Conservation (phyloP, 30 jellyfish, hydroid and myxozoan genomes). For the Sanderia malayensis region DNA sequence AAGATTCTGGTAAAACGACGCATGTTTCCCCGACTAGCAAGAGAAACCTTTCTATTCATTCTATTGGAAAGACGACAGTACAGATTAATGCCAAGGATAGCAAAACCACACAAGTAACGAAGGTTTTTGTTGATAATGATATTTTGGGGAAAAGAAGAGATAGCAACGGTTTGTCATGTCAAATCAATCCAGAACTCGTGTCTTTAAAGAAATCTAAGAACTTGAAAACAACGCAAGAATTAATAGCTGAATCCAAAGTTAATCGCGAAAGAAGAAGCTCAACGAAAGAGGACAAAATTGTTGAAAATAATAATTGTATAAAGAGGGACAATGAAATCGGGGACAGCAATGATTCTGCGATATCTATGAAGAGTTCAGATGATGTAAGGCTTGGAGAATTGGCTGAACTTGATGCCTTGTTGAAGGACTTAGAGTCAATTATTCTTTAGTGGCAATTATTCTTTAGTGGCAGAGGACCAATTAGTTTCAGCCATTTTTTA, state of each 20-base stretch:
- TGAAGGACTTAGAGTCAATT: constrained; percentile 39
- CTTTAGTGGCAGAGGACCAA: too few species aligned
- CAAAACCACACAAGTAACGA: too few species aligned
- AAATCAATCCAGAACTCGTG: constrained; percentile 14
- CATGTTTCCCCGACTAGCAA: too few species aligned
- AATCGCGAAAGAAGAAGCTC: background rate
- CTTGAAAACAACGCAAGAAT: constrained; percentile 41
- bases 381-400: constrained; percentile 13
- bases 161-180: background rate
- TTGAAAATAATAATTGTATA: background rate
- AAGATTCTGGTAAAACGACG: too few species aligned
- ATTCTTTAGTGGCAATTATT: too few species aligned
- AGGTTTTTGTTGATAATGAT: background rate
- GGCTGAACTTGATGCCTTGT: constrained; percentile 43
- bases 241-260: constrained; percentile 20
- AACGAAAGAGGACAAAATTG: background rate
- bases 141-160: background rate
- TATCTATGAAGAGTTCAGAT: background rate
- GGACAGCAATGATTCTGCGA: background rate
- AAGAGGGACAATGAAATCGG: background rate
- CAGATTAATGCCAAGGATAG: too few species aligned
- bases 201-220: constrained; percentile 5
- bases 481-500: too few species aligned
- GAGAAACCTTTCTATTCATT: too few species aligned
- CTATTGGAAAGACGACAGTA: too few species aligned